These are phyloP conservation scores for Hemibagrus guttatus DNA, from an alignment of 2,797 vertebrate genomes.

Conservation along the genomic window DNA sequence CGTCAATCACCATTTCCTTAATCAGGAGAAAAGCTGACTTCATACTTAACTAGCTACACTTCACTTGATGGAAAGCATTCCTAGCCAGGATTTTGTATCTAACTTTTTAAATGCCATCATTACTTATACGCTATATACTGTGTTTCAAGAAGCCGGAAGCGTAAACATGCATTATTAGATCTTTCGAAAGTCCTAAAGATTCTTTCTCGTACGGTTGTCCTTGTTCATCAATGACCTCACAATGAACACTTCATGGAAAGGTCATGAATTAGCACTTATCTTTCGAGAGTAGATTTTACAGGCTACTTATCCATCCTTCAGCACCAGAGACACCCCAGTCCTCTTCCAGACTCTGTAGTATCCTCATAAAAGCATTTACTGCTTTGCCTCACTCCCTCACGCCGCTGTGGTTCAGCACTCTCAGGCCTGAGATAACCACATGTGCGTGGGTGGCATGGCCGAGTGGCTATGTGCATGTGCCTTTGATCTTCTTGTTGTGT, in stretches of 20 bases:
- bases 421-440: slow-evolving; percentile 77
- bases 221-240: background rate
- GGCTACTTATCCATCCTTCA: slow-evolving; percentile 57
- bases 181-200: background rate
- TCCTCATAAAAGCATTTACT: slow-evolving; percentile 11
- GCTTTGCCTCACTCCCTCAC: background rate
- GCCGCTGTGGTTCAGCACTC: slow-evolving; percentile 57
- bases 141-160: background rate
- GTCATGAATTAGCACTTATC: background rate
- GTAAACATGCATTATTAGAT: background rate
- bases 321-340: slow-evolving; percentile 57
- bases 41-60: background rate
- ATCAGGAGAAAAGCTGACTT: background rate
- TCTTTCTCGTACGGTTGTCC: background rate
- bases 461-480: slow-evolving; percentile 46
- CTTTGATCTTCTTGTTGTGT: slow-evolving; percentile 81
- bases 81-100: background rate
- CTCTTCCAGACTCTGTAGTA: slow-evolving; percentile 45
- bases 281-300: slow-evolving; percentile 57
- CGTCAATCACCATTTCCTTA: background rate
- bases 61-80: background rate
- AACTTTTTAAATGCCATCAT: background rate
- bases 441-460: slow-evolving; percentile 76
- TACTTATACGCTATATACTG: background rate
- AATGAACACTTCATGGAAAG: background rate